phyloP scores from a whole-genome alignment of 2,113 vertebrate genomes.

The Amazona guildingii region DNA sequence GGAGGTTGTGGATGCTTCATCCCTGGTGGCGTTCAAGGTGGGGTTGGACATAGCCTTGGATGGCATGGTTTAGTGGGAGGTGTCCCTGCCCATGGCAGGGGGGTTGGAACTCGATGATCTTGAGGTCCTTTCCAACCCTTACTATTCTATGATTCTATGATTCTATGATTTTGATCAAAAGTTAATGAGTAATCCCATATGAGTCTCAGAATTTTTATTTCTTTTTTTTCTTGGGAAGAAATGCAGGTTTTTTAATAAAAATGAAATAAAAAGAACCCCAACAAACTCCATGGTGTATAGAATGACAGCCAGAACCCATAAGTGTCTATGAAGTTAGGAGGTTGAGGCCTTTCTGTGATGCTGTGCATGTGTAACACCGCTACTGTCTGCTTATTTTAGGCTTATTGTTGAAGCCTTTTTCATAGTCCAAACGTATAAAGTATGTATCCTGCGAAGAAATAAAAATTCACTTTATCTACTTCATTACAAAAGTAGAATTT shows the following conservation, averaged over 20 bases:
- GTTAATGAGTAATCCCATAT: not conserved
- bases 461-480: not conserved
- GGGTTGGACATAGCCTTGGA: no score
- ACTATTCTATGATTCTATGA: no score
- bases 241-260: not conserved
- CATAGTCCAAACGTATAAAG: not conserved
- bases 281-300: not conserved
- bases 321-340: not conserved
- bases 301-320: not conserved
- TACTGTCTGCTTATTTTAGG: not conserved
- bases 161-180: not conserved
- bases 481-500: not conserved
- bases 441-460: not conserved
- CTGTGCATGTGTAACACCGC: not conserved
- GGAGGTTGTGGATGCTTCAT: no score
- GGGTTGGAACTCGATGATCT: no score
- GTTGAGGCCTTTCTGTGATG: not conserved
- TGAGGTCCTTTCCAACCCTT: no score
- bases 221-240: not conserved
- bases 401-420: not conserved
- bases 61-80: no score
- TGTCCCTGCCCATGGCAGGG: no score
- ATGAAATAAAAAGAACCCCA: rapidly evolving
- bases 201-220: not conserved
- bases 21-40: no score